Base-by-base conservation (phyloP, 1,140 invertebrate genomes). In the Drosophila novamexicana region DNA sequence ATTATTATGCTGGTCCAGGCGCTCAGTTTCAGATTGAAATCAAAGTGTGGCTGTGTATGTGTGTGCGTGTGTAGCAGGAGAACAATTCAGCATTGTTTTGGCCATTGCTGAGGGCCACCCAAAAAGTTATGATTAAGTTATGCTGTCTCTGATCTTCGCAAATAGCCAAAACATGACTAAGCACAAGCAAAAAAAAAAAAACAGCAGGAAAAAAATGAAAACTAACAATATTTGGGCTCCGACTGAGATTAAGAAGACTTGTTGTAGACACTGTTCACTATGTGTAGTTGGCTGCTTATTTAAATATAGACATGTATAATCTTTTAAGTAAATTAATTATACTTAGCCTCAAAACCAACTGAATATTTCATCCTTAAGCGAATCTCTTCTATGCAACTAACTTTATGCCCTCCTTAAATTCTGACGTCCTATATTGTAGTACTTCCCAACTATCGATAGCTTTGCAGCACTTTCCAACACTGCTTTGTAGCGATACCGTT, bases 41-140 rank as follows among this genome's bases (percentile, higher is more conserved):
- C 83, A 88, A 88, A 86, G 76, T 79, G 63, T 59, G 62, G 68
- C 32, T 75, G 49, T 65, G n/a, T 18, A 18, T 61, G 47, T 45
- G 16, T 58, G 18, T 69, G 61, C 77, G 57, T 71, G 56, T 79
- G 18, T 18, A 53, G 52, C 56, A 79, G 62, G 45, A 75, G 72
- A 88, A 89, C 84, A 88, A 88, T 89, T 79, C 83, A 89, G 77
- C 83, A 88, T 88, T 88, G 83, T 86, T 88, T 88, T 83, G 84
- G 84, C 66, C 76, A 71, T 61, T 75, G 84, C 29, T 32, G n/a
- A 29, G 54, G 89, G 80, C 89, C 88, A 91, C 89, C 88, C 88
- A 91, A 88, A 89, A 88, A 76, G 89, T 91, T 91, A 91, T 91
- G 89, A 91, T 91, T 91, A 89, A 91, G 81, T 83, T 85, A 89